phyloP scores from a whole-genome alignment of 2,797 vertebrate species.

The Lemur catta region DNA sequence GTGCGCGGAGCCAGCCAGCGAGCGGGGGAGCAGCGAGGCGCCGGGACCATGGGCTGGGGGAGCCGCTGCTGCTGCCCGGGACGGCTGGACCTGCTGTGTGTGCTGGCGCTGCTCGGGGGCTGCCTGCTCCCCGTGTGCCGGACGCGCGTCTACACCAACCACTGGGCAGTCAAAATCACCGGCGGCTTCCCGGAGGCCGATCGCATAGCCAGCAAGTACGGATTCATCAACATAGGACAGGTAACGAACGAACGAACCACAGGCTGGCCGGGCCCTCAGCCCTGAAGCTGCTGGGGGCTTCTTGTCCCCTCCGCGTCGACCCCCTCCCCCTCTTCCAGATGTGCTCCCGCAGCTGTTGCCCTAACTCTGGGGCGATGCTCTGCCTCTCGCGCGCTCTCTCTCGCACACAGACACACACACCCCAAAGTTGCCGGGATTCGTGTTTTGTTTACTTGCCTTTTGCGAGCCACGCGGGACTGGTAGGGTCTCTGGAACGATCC shows the following conservation, averaged over 20 bases:
- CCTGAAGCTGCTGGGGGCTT: background rate
- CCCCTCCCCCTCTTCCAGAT: conserved; percentile 69
- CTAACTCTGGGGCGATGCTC: conserved; percentile 48
- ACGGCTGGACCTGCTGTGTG: conserved; percentile 86
- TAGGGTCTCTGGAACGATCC: conserved; percentile 14
- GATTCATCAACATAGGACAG: conserved; percentile 98
- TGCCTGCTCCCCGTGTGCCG: conserved; percentile 90
- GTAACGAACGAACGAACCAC: conserved; percentile 86
- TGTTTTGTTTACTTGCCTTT: conserved; percentile 37
- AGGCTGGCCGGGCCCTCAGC: background rate
- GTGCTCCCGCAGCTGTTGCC: conserved; percentile 65
- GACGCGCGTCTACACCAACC: conserved; percentile 98
- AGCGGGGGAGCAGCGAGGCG: conserved; percentile 35
- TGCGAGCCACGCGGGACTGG: background rate
- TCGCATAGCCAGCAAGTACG: conserved; percentile 96
- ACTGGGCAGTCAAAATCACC: conserved; percentile 97
- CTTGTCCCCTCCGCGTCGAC: background rate
- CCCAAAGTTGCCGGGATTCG: conserved; percentile 48
- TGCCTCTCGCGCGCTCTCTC: background rate
- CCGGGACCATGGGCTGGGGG: conserved; percentile 91
- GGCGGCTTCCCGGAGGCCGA: conserved; percentile 92
- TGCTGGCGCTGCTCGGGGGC: conserved; percentile 90
- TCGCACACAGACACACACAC: background rate
- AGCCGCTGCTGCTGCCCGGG: conserved; percentile 81
- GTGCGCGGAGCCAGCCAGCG: conserved; percentile 41